A percentile compares a stretch with the other conserved stretches of the same genome.
Conservation (phyloP, 2,113 vertebrate species). For the Drymodes brunneopygia region DNA sequence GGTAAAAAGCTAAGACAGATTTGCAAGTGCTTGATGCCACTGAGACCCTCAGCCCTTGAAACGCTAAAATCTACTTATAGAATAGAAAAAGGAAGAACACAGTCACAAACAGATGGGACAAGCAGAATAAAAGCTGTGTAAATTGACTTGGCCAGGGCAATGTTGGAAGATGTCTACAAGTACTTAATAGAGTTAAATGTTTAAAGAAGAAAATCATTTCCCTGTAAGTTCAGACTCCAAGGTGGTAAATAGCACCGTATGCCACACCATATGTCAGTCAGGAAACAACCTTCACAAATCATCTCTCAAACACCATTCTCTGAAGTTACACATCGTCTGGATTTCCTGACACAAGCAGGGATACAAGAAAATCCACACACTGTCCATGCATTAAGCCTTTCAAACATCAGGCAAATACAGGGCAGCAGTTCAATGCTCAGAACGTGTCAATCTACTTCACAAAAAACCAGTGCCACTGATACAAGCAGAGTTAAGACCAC, state of each 20-base stretch:
- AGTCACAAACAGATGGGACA: background rate
- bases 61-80: background rate
- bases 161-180: background rate
- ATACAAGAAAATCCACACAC: background rate
- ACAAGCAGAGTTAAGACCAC: rapidly evolving
- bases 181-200: constrained; percentile 35
- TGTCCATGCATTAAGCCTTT: background rate
- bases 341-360: background rate
- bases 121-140: background rate
- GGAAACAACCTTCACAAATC: constrained; percentile 22
- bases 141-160: background rate
- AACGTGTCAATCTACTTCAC: background rate
- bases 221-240: background rate
- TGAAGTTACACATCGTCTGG: rapidly evolving
- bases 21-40: background rate
- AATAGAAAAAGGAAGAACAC: background rate
- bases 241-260: constrained; percentile 59
- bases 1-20: background rate
- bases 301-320: background rate
- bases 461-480: background rate
- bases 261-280: constrained; percentile 46
- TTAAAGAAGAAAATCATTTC: background rate
- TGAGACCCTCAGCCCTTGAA: background rate
- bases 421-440: rapidly evolving
- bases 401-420: background rate